Evolutionary conservation across 2,113 vertebrate species (phyloP).

Genomic region (Microcebus griseorufus): DNA sequence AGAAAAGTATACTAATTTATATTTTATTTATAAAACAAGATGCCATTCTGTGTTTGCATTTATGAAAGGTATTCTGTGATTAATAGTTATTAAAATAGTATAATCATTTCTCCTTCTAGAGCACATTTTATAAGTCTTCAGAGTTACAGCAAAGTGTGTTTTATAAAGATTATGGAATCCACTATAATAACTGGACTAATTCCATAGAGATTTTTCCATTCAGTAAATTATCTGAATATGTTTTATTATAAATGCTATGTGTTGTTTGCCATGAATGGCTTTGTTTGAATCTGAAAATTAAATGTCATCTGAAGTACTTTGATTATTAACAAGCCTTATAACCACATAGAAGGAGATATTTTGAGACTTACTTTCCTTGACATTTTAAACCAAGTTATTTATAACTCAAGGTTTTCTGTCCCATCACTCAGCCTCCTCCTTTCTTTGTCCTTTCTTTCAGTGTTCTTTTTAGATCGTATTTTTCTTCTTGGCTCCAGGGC

Average conservation of each 20-base stretch:
- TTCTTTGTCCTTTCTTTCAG: not conserved
- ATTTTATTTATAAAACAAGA: conserved; percentile 8
- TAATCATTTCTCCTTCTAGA: not conserved
- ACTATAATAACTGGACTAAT: not conserved
- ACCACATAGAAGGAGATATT: not conserved
- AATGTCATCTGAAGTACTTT: not conserved
- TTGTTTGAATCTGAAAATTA: conserved; percentile 37
- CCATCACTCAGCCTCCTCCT: not conserved
- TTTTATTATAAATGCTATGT: not conserved
- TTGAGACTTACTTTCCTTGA: conserved; percentile 9
- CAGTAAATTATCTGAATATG: not conserved
- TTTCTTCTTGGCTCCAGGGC: not conserved
- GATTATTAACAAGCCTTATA: conserved; percentile 15
- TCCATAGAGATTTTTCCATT: not conserved
- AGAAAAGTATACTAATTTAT: not conserved
- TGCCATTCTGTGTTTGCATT: not conserved
- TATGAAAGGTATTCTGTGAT: not conserved
- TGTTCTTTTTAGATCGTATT: conserved; percentile 34
- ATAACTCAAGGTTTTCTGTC: conserved; percentile 40
- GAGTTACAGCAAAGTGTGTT: not conserved
- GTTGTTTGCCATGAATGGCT: conserved; percentile 21
- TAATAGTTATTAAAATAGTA: not conserved
- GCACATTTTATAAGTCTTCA: not conserved
- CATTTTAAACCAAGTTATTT: conserved; percentile 38
- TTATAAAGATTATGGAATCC: not conserved